Evolutionary conservation across 2,888 invertebrate species (phyloP).

Genomic region (Tetramorium bicarinatum): DNA sequence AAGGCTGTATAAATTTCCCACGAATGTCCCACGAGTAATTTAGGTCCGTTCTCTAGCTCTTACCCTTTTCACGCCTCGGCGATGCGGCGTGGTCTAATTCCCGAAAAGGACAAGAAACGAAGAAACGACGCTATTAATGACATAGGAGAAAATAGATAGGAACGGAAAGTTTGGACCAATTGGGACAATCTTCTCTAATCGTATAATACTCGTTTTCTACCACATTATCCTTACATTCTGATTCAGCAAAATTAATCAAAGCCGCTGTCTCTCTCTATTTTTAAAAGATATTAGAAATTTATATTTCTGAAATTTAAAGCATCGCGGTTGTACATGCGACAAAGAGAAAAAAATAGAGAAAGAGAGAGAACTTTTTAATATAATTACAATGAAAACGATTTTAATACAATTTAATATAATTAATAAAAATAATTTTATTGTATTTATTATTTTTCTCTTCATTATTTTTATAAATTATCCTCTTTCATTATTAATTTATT

Average conservation of each 20-base stretch:
- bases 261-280: not conserved
- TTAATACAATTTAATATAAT: no score
- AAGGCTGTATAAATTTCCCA: constrained; percentile 51
- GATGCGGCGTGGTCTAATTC: constrained; percentile 28
- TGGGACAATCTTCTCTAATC: constrained; percentile 28
- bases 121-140: constrained; percentile 51
- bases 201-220: constrained; percentile 29
- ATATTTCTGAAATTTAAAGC: not conserved
- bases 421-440: not conserved
- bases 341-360: not conserved
- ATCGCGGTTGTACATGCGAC: not conserved
- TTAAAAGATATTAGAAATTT: not conserved
- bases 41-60: constrained; percentile 35
- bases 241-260: constrained; percentile 19
- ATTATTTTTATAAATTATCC: not conserved
- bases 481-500: constrained; percentile 12
- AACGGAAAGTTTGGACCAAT: constrained; percentile 40
- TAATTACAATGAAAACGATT: not conserved
- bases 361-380: not conserved
- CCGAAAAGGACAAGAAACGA: constrained; percentile 48
- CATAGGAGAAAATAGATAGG: constrained; percentile 45
- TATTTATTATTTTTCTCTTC: not conserved
- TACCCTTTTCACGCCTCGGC: constrained; percentile 55
- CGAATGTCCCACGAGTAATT: constrained; percentile 53
- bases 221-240: constrained; percentile 18